A percentile compares a stretch with the other conserved stretches of the same genome.
These are phyloP conservation scores for Brachionus paranguensis DNA, from an alignment of 1,140 invertebrate species.

Conservation along the genomic window DNA sequence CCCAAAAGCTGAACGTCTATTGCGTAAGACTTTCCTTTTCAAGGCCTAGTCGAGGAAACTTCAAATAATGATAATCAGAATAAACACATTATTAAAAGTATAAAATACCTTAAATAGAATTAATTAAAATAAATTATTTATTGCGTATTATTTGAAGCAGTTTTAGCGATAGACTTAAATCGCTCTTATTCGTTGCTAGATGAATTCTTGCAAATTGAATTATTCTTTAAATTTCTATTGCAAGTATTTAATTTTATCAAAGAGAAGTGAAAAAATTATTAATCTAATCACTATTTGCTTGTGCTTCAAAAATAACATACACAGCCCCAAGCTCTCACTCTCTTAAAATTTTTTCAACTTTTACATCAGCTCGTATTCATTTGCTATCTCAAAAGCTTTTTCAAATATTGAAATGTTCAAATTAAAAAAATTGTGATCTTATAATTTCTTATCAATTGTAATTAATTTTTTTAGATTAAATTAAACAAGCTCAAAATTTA, in stretches of 20 bases:
- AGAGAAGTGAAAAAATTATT: conserved; percentile 12
- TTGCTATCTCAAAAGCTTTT: not conserved
- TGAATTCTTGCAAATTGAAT: not conserved
- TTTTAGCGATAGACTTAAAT: not conserved
- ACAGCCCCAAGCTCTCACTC: conserved; percentile 15
- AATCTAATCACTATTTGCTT: not conserved
- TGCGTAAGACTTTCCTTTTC: not conserved
- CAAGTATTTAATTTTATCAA: conserved; percentile 17
- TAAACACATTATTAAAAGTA: not conserved
- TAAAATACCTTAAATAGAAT: conserved; percentile 33
- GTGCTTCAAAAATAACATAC: not conserved
- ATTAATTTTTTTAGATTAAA: not conserved
- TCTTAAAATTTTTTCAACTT: not conserved
- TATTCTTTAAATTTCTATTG: conserved; percentile 7
- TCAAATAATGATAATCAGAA: not conserved
- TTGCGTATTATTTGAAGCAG: conserved; percentile 4
- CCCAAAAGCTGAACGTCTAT: not conserved
- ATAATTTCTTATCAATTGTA: not conserved
- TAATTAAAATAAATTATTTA: conserved; percentile 37
- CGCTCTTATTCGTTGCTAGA: not conserved
- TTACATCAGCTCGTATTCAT: not conserved
- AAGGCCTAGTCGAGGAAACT: not conserved
- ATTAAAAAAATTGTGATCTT: not conserved
- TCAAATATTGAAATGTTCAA: not conserved
- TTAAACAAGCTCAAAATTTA: not conserved